Base-by-base conservation (phyloP, 2,113 vertebrate genomes). In the Orientallactaga bullata region DNA sequence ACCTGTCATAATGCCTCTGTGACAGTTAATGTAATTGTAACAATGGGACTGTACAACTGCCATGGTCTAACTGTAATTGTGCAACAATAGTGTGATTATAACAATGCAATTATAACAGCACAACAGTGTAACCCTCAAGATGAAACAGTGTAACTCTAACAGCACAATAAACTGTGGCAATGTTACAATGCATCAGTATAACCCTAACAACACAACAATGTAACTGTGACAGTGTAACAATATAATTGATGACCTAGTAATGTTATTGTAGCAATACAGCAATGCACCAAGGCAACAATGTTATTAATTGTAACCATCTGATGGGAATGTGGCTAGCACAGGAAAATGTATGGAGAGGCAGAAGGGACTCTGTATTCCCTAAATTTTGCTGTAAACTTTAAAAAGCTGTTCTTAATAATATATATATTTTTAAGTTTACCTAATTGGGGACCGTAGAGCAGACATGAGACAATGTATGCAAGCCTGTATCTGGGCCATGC, bases 381-480 rank as follows among this genome's bases (percentile, higher is more conserved):
- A 24, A 3, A 2, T n/a, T 85, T 69, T 79, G 42, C 82, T 28
- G 5, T 37, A 32, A 82, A 23, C 39, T 23, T 23, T 55, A 42
- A 37, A n/a, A 63, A 69, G 30, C 55, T 24, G 16, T 28, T 84
- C n/a, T 47, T 30, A 73, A 26, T 20, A 9, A 85, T 39, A 20
- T 63, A 32, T 13, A 1, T 30, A 42, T 42, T 5, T 55, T 5
- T 24, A 35, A 13, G 3, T 20, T 10, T 2, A 7, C 30, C 28
- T 81, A 5, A 0, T 32, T 6, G 83, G 61, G n/a, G 30, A 8
- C 2, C 1, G 1, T 0, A 51, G 58, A 32, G 28, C 77, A 61
- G 0, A 9, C 15, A 28, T 1, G 39, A 69, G 69, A 26, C 5
- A 39, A 2, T 1, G 13, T 0, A 7, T 3, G 30, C 2, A 0